Base-by-base conservation (phyloP, 2,888 invertebrate genomes). In the Diarsia brunnea region DNA sequence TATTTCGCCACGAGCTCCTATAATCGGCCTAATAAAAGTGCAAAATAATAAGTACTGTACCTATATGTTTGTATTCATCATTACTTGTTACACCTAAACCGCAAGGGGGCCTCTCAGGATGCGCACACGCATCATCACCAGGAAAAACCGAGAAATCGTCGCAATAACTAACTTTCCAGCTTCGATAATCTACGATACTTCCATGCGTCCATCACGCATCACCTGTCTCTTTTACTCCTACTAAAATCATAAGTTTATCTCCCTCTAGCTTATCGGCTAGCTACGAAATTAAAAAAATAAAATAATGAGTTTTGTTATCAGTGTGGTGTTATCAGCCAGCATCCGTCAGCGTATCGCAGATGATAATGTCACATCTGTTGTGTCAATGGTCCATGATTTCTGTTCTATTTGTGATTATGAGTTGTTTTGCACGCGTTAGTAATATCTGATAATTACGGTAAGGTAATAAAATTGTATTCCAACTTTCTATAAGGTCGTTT, bases 211-310 rank as follows among this genome's bases (percentile, higher is more conserved):
- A 94, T 94, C 95, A 95, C 94, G 94, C 91, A 83, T 64, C 70
- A 79, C 76, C 90, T 86, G 81, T 95, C 94, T 87, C 94, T 49
- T 77, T 95, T 92, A 24, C 89, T 87, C 93, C 82, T 87, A 84
- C 87, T 91, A 88, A 77, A 77, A 75, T 88, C 82, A 45, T 45
- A 74, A 87, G 11, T 76, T 69, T 90, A 90, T 91, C 91, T 90
- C 91, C 84, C 75, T 92, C 89, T 88, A 75, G 69, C 87, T 89
- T 91, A 93, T 93, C 93, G 89, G 89, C 87, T 90, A 92, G 91
- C 91, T 91, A 85, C 89, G 91, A 94, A 94, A 93, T 93, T 92
- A 94, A 94, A 95, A 95, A 95, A 90, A 94, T 92, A 92, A 92
- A 93, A 92, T 94, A 94, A 93, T 92, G 92, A 93, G 91, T 92